Percentiles rank a stretch among this genome's conserved stretches.
These are phyloP conservation scores for Channa striata DNA, from an alignment of 2,797 vertebrate genomes.

Conservation along the genomic window DNA sequence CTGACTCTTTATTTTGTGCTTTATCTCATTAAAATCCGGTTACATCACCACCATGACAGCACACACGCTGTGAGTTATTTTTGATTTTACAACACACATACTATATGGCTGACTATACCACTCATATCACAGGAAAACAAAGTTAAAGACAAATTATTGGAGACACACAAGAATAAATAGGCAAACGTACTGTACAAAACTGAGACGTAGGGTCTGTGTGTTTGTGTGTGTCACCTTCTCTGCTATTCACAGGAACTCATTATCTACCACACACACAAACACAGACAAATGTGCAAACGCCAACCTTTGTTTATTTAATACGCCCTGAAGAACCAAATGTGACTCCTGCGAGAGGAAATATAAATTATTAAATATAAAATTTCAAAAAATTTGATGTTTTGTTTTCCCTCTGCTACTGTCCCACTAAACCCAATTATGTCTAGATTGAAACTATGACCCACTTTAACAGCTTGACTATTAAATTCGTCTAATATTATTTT, in stretches of 20 bases:
- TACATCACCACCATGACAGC: neutral
- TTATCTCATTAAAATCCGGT: neutral
- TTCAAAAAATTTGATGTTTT: no score
- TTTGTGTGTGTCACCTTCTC: neutral
- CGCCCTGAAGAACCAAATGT: neutral
- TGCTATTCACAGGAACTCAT: no score
- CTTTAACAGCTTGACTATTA: neutral
- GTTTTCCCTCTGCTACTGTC: no score
- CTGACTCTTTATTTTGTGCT: neutral
- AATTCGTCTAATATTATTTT: neutral
- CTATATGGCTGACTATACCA: neutral
- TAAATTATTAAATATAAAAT: neutral
- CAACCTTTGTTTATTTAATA: constrained; percentile 12
- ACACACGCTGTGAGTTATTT: neutral
- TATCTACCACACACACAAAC: neutral
- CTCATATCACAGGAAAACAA: neutral
- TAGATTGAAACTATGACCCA: neutral
- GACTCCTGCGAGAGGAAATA: neutral
- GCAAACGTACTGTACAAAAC: neutral
- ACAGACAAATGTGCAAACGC: neutral
- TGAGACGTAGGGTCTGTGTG: neutral
- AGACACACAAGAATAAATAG: neutral
- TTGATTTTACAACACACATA: neutral
- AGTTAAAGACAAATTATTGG: neutral
- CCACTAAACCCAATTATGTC: neutral